Evolutionary conservation across 2,113 vertebrate species (phyloP).

Genomic region (Donacobius atricapilla): DNA sequence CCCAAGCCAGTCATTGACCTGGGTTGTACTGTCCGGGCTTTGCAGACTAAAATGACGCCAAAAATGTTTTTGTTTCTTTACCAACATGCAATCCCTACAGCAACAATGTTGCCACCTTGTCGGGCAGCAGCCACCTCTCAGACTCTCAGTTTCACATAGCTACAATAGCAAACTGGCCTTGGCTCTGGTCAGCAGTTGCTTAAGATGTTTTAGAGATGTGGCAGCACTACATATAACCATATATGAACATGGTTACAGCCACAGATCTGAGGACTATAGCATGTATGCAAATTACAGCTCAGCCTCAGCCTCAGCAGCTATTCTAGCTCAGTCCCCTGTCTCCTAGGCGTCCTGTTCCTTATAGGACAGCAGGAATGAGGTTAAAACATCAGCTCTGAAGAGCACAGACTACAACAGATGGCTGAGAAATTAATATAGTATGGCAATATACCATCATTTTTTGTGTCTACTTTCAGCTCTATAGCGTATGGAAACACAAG

Average conservation of each 20-base stretch:
- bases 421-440: not conserved
- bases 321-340: not conserved
- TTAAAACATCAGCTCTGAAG: not conserved
- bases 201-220: not conserved
- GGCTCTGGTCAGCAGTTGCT: not conserved
- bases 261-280: not conserved
- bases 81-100: not conserved
- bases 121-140: not conserved
- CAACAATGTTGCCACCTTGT: not conserved
- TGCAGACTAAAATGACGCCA: not conserved
- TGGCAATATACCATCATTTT: not conserved
- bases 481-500: not conserved
- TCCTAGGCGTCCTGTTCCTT: not conserved
- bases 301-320: not conserved
- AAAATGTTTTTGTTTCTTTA: not conserved
- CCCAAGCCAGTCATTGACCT: not conserved
- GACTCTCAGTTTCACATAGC: not conserved
- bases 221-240: not conserved
- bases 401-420: not conserved
- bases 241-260: not conserved
- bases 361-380: not conserved
- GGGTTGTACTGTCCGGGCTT: not conserved
- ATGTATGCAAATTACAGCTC: not conserved
- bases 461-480: not conserved
- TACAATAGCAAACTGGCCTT: not conserved